phyloP scores from a whole-genome alignment of 2,113 vertebrate species.

The Urocynchramus pylzowi region DNA sequence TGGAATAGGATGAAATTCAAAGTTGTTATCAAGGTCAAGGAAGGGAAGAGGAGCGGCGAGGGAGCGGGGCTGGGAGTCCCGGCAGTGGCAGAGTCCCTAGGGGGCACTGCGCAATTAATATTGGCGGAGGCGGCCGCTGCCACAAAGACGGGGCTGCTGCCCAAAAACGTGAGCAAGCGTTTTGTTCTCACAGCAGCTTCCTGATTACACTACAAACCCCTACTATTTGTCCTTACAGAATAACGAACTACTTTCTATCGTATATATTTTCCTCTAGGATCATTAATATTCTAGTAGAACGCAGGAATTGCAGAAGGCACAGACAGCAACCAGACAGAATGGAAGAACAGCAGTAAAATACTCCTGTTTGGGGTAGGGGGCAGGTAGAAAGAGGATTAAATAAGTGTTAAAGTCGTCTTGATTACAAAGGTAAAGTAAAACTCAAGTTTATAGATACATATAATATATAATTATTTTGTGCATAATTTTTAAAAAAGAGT shows the following conservation, averaged over 20 bases:
- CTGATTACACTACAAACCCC: not conserved
- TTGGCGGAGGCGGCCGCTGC: slow-evolving; percentile 21
- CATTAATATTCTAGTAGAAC: not conserved
- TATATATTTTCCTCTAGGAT: not conserved
- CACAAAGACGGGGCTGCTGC: slow-evolving; percentile 8
- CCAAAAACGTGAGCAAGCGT: not conserved
- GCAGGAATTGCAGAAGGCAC: not conserved
- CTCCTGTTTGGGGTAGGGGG: not conserved
- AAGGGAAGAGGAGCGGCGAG: not conserved
- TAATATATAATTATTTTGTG: not conserved
- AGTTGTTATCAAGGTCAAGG: not conserved
- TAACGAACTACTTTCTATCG: not conserved
- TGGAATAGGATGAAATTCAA: not conserved
- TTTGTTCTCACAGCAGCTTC: slow-evolving; percentile 9
- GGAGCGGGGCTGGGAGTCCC: not conserved
- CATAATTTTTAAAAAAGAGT: not conserved
- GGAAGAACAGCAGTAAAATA: not conserved
- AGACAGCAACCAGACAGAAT: not conserved
- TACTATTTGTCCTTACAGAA: not conserved
- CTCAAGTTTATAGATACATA: not conserved
- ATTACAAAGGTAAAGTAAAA: not conserved
- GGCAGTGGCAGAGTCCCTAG: slow-evolving; percentile 57
- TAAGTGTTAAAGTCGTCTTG: not conserved
- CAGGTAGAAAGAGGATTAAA: not conserved
- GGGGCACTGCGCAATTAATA: slow-evolving; percentile 70